Base-by-base conservation (phyloP, 2,797 vertebrate species). In the Morelia viridis region DNA sequence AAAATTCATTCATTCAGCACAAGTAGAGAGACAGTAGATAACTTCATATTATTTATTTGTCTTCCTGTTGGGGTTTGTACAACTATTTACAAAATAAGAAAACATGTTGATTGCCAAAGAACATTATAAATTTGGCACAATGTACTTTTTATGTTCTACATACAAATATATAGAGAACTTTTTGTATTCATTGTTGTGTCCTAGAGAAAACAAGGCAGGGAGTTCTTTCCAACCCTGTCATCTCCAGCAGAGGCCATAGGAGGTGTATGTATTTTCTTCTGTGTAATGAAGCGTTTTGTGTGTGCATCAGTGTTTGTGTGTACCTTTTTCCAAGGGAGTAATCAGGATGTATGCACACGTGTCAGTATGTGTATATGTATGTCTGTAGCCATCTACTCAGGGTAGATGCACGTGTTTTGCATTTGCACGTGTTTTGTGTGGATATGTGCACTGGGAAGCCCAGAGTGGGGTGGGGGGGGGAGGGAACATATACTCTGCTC, bases 1-100 rank as follows among this genome's bases (percentile, higher is more conserved):
- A 98, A 97, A 97, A 97, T 97, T 96, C 96, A 97, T 97, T 97
- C 96, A 97, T 97, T 97, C 97, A 96, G 94, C 95, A 94, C 96
- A 95, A 87, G 22, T 9, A 92, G 95, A 95, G 93, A 96, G 96
- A 96, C 96, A 95, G 95, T 76, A 96, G 94, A 97, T 94, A 95
- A 93, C 87, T 91, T 94, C 92, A 94, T 94, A 96, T 95, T 95
- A 95, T 94, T 92, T 96, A 96, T 96, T 96, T 1, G 12, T 26
- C 35, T 80, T 90, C 94, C 93, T 96, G 93, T 96, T 97, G 96
- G 96, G 96, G 95, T 95, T 93, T 94, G 64, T 91, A 95, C 92
- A 61, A 91, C 92, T 94, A 93, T 95, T 95, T 95, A 92, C 93
- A 95, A 95, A 95, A 93, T n/a, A 84, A 57, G 80, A 93, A 58